Conservation (phyloP, 2,113 vertebrate species). For the Pholis gunnellus region DNA sequence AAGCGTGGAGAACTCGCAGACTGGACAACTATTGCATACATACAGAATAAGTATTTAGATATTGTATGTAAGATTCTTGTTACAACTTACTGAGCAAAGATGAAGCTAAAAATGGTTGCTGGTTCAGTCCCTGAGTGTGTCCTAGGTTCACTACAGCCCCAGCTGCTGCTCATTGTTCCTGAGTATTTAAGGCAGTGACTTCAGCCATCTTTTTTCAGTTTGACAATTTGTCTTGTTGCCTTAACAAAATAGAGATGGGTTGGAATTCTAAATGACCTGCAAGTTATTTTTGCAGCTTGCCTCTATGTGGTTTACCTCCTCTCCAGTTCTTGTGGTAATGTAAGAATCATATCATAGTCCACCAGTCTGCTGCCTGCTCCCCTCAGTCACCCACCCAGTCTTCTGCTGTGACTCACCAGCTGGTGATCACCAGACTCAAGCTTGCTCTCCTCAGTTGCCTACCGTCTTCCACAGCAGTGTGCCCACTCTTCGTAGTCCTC, state of each 20-base stretch:
- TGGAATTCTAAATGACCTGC: neutral
- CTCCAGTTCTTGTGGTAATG: neutral
- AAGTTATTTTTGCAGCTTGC: neutral
- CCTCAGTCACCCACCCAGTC: conserved; percentile 8
- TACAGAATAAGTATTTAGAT: neutral
- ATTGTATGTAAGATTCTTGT: neutral
- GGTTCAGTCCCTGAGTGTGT: neutral
- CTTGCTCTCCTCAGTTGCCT: conserved; percentile 21
- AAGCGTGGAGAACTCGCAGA: too few species aligned
- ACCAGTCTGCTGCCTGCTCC: neutral
- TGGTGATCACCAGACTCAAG: conserved; percentile 14
- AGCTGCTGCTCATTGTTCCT: conserved; percentile 26
- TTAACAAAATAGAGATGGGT: neutral
- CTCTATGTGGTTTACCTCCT: conserved; percentile 21
- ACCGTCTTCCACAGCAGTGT: conserved; percentile 43
- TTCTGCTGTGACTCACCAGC: conserved; percentile 29
- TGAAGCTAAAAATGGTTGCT: neutral
- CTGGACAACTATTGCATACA: neutral
- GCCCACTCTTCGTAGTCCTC: conserved; percentile 14
- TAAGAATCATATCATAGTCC: neutral
- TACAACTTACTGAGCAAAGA: neutral
- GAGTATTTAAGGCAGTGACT: conserved; percentile 31
- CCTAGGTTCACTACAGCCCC: neutral
- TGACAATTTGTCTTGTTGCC: conserved; percentile 8
- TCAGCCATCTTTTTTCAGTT: neutral